Evolutionary conservation across 1,140 invertebrate genomes (phyloP).

Genomic region (Laupala kohalensis): DNA sequence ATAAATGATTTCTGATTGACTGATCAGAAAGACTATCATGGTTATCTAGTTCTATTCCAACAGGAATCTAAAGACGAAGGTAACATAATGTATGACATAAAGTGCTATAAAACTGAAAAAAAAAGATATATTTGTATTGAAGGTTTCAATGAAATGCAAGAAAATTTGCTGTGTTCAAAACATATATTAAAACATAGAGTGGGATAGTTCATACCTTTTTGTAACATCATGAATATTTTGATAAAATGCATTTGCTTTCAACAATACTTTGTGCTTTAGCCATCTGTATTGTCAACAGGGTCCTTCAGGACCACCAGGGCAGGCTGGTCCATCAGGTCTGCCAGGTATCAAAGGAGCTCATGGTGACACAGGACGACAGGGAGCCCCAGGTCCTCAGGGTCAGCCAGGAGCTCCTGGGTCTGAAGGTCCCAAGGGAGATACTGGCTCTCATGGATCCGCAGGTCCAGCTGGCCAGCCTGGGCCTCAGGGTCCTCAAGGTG

Average conservation of each 20-base stretch:
- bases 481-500: constrained; percentile 50
- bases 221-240: no score
- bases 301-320: constrained; percentile 40
- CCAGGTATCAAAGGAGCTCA: constrained; percentile 56
- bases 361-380: constrained; percentile 57
- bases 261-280: background rate
- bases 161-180: no score
- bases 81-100: no score
- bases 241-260: background rate
- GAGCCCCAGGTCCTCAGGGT: constrained; percentile 52
- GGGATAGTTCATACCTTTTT: no score
- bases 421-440: constrained; percentile 55
- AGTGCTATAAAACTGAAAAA: no score
- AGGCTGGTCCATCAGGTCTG: constrained; percentile 47
- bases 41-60: no score
- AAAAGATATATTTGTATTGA: no score
- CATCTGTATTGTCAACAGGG: constrained; percentile 29
- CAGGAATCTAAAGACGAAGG: no score
- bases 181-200: no score
- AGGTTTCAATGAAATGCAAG: no score
- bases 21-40: no score
- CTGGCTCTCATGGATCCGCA: constrained; percentile 49
- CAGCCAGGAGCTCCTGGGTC: constrained; percentile 49
- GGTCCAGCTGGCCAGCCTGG: constrained; percentile 49
- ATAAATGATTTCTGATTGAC: no score